phyloP scores from a whole-genome alignment of 2,888 invertebrate species.

The Prosopocoilus inquinatus region DNA sequence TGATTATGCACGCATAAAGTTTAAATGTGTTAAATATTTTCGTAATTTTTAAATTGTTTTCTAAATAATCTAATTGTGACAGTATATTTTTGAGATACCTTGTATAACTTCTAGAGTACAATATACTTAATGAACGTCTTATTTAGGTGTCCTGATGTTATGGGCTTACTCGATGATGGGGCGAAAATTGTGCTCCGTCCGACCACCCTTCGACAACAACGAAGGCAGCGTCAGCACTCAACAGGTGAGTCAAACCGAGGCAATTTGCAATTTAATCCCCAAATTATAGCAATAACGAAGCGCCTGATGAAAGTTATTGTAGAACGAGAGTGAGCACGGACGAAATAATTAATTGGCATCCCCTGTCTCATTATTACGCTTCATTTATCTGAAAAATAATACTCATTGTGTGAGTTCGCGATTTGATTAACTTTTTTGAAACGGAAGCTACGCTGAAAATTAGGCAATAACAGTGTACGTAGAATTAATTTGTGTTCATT shows the following conservation, averaged over 20 bases:
- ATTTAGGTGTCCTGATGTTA: slow-evolving; percentile 63
- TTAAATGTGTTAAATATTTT: too few species aligned
- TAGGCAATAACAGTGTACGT: too few species aligned
- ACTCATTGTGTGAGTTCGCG: too few species aligned
- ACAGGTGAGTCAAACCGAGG: slow-evolving; percentile 54
- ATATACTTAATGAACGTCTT: slow-evolving; percentile 6
- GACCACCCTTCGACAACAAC: slow-evolving; percentile 67
- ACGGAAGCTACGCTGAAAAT: not conserved
- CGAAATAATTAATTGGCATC: too few species aligned
- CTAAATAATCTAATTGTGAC: too few species aligned
- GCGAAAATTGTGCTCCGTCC: slow-evolving; percentile 64
- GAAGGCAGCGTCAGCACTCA: slow-evolving; percentile 64
- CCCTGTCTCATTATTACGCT: not conserved
- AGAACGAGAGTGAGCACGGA: too few species aligned
- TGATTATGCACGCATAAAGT: too few species aligned
- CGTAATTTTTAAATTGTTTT: too few species aligned
- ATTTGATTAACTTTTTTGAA: not conserved
- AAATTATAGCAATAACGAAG: not conserved
- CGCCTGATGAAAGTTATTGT: too few species aligned
- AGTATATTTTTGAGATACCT: too few species aligned
- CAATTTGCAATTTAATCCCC: not conserved
- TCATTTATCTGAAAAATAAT: not conserved
- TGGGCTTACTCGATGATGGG: slow-evolving; percentile 71
- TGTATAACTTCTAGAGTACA: too few species aligned
- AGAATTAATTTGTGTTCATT: too few species aligned